phyloP scores from a whole-genome alignment of 1,140 invertebrate genomes.

The Dufourea novaeangliae region DNA sequence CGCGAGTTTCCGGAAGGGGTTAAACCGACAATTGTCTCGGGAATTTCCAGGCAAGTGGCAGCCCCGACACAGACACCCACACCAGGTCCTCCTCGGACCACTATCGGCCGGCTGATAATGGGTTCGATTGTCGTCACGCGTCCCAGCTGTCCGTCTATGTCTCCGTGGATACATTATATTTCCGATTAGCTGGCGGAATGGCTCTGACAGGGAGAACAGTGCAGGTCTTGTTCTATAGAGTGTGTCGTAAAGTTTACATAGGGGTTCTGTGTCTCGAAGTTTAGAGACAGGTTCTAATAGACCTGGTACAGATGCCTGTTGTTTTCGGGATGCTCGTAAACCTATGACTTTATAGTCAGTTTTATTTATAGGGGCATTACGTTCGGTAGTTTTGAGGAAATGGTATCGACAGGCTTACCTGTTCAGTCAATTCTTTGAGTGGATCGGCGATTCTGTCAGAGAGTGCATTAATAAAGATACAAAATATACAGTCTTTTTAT shows the following conservation, averaged over 20 bases:
- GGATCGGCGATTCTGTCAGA: neutral
- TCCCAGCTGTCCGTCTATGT: neutral
- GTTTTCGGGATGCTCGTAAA: neutral
- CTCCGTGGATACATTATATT: neutral
- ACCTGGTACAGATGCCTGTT: neutral
- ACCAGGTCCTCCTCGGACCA: neutral
- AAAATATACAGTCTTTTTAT: too few species aligned
- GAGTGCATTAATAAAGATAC: neutral
- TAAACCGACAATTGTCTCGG: slow-evolving; percentile 33
- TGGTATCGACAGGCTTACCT: neutral
- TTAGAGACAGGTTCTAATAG: neutral
- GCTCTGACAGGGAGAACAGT: neutral
- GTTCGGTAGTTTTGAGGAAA: neutral
- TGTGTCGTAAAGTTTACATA: neutral
- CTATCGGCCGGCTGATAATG: slow-evolving; percentile 28
- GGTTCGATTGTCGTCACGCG: slow-evolving; percentile 9
- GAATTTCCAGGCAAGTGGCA: slow-evolving; percentile 39
- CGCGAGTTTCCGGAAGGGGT: neutral
- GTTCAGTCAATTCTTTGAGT: neutral
- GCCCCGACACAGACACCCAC: neutral
- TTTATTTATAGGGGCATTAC: neutral
- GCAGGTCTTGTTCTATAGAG: neutral
- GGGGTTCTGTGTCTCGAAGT: too few species aligned
- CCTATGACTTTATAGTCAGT: neutral
- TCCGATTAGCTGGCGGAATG: neutral